These are phyloP conservation scores for Melanaphis sacchari DNA, from an alignment of 1,140 invertebrate species.

Conservation along the genomic window DNA sequence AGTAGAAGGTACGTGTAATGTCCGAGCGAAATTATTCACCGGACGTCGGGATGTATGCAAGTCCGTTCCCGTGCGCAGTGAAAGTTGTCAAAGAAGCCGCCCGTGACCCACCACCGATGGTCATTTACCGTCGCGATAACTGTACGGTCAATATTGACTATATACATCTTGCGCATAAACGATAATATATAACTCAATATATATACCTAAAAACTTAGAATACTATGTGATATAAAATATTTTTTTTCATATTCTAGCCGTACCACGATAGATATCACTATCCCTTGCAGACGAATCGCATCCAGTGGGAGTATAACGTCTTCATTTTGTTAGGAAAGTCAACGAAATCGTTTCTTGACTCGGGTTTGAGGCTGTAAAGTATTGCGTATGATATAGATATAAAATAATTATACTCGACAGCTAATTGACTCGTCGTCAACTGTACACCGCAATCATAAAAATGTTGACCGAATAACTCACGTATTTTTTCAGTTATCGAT, in stretches of 20 bases:
- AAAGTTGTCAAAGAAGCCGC: slow-evolving; percentile 45
- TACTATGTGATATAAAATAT: not conserved
- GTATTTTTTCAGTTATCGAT: not conserved
- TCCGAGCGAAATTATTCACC: slow-evolving; percentile 26
- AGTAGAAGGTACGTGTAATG: not conserved
- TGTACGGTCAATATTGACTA: not conserved
- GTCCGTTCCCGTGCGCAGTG: not conserved
- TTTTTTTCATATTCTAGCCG: not conserved
- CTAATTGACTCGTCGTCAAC: not conserved
- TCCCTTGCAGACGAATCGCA: not conserved
- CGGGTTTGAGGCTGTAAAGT: not conserved
- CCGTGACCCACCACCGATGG: slow-evolving; percentile 10
- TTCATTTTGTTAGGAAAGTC: not conserved
- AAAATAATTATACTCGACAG: not conserved
- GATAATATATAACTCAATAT: too few species aligned
- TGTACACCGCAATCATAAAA: not conserved
- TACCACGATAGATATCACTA: not conserved
- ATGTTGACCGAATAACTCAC: not conserved
- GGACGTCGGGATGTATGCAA: not conserved
- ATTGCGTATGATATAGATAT: not conserved
- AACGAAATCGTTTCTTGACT: not conserved
- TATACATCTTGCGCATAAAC: not conserved
- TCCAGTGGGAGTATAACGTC: not conserved
- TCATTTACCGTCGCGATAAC: not conserved
- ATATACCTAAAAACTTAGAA: not conserved